Evolutionary conservation across 2,888 invertebrate species (phyloP).

Genomic region (Diploptera punctata): DNA sequence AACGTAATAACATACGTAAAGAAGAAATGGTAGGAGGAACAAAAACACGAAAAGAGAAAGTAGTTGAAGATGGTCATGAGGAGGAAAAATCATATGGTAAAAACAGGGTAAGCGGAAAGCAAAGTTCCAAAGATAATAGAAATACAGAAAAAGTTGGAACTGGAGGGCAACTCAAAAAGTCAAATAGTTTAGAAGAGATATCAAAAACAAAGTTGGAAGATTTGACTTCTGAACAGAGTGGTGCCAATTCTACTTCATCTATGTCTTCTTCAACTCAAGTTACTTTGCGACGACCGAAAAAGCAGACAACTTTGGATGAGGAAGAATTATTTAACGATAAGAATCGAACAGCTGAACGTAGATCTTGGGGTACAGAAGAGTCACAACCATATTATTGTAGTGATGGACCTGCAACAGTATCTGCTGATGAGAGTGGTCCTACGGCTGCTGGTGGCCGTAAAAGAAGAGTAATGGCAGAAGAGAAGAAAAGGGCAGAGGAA

Average conservation of each 20-base stretch:
- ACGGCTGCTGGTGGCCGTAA: slow-evolving; percentile 20
- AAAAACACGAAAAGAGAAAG: slow-evolving; percentile 53
- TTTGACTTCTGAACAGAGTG: slow-evolving; percentile 55
- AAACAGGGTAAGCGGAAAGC: slow-evolving; percentile 26
- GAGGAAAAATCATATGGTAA: slow-evolving; percentile 46
- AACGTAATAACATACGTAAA: slow-evolving; percentile 24
- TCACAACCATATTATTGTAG: slow-evolving; percentile 59
- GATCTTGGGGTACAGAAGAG: slow-evolving; percentile 73
- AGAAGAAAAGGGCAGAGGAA: slow-evolving; percentile 17
- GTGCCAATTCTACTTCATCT: not conserved
- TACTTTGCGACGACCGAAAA: slow-evolving; percentile 45
- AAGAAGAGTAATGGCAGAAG: slow-evolving; percentile 11
- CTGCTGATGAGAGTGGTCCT: slow-evolving; percentile 59
- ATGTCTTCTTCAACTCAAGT: not conserved
- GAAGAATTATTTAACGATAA: slow-evolving; percentile 51
- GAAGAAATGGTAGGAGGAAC: slow-evolving; percentile 23
- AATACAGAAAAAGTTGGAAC: slow-evolving; percentile 46
- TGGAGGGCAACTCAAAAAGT: slow-evolving; percentile 65
- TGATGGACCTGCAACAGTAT: slow-evolving; percentile 49
- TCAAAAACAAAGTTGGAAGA: slow-evolving; percentile 78
- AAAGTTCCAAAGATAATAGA: slow-evolving; percentile 54
- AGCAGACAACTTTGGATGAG: slow-evolving; percentile 49
- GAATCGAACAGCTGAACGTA: slow-evolving; percentile 56
- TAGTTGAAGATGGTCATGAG: slow-evolving; percentile 49
- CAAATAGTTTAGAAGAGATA: slow-evolving; percentile 82